A percentile compares a stretch with the other conserved stretches of the same genome.
Evolutionary conservation across 2,113 vertebrate genomes (phyloP).

Genomic region (Arvicanthis niloticus): DNA sequence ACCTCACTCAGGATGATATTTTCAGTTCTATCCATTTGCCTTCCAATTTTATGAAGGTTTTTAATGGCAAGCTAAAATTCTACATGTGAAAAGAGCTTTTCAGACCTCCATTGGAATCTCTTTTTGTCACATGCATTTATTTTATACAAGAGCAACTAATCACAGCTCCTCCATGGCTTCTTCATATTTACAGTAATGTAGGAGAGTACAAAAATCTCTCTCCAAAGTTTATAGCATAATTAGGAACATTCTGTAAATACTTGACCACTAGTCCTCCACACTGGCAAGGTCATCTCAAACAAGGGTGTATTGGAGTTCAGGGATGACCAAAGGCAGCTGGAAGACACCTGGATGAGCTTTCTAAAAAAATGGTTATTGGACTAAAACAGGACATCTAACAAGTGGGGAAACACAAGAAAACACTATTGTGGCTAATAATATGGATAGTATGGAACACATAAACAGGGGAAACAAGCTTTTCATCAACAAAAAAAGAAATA

Average conservation of each 20-base stretch:
- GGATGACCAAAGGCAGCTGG: not conserved
- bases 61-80: not conserved
- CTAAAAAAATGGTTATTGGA: not conserved
- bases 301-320: not conserved
- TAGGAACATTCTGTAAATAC: not conserved
- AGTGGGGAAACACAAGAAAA: conserved; percentile 22
- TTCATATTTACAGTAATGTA: not conserved
- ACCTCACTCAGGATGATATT: too few species aligned
- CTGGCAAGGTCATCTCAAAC: not conserved
- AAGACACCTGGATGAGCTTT: not conserved
- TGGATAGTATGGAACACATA: not conserved
- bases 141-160: not conserved
- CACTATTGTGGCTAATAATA: not conserved
- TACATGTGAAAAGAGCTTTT: not conserved
- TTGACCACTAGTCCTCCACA: not conserved
- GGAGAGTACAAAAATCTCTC: not conserved
- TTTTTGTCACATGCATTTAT: not conserved
- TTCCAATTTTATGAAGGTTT: too few species aligned
- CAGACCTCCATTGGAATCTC: not conserved
- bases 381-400: conserved; percentile 13
- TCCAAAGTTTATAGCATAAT: not conserved
- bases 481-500: not conserved
- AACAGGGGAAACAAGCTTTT: not conserved
- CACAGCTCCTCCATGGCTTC: not conserved
- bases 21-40: too few species aligned